Evolutionary conservation across 2,113 vertebrate genomes (phyloP).

Genomic region (Callocephalon fimbriatum): DNA sequence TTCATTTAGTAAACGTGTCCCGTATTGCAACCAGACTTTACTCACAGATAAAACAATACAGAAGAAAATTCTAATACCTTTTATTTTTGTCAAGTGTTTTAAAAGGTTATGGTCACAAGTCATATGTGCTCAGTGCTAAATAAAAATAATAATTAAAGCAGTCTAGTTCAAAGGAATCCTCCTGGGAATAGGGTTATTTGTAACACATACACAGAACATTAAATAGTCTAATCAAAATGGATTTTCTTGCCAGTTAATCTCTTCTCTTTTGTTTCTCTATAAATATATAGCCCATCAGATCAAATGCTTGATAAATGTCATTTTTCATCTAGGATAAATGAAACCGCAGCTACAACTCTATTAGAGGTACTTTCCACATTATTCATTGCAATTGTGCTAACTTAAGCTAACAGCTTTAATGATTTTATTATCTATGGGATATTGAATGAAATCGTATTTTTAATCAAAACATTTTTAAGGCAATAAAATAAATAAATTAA

Average conservation of each 20-base stretch:
- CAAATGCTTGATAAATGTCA: slow-evolving; percentile 71
- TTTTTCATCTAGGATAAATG: slow-evolving; percentile 74
- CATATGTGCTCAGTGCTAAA: slow-evolving; percentile 15
- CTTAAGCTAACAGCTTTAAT: slow-evolving; percentile 49
- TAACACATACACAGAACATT: slow-evolving; percentile 32
- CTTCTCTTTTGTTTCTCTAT: slow-evolving; percentile 62
- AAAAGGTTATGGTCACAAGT: slow-evolving; percentile 5
- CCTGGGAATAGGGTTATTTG: slow-evolving; percentile 52
- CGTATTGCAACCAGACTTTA: background rate
- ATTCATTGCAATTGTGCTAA: slow-evolving; percentile 46
- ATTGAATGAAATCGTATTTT: slow-evolving; percentile 58
- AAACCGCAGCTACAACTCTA: slow-evolving; percentile 65
- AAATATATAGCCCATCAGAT: slow-evolving; percentile 71
- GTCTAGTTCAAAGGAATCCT: slow-evolving; percentile 6
- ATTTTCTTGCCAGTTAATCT: slow-evolving; percentile 72
- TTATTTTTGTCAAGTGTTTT: background rate
- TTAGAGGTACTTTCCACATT: slow-evolving; percentile 54
- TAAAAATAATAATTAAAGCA: slow-evolving; percentile 66
- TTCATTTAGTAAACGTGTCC: background rate
- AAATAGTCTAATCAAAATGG: slow-evolving; percentile 67
- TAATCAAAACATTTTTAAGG: background rate
- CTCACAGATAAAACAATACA: background rate
- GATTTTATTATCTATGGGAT: slow-evolving; percentile 1
- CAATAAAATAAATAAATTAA: slow-evolving; percentile 5
- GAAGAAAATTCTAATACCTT: background rate